These are phyloP conservation scores for Heliangelus exortis DNA, from an alignment of 2,797 vertebrate species.

Conservation along the genomic window DNA sequence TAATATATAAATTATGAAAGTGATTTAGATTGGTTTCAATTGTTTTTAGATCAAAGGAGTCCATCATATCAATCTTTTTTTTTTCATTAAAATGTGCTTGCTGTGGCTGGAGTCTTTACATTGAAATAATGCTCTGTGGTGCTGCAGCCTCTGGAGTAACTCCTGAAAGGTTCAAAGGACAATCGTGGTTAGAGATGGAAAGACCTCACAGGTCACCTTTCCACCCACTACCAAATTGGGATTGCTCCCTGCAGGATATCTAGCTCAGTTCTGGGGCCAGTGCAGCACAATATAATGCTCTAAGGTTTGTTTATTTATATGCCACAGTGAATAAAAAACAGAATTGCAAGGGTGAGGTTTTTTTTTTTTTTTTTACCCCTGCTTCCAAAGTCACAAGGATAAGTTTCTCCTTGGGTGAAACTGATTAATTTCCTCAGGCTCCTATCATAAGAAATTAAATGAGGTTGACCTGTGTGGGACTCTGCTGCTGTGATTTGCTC, in stretches of 20 bases:
- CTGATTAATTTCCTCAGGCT: conserved; percentile 36
- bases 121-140: background rate
- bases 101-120: background rate
- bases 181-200: background rate
- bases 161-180: background rate
- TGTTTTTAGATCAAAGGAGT: background rate
- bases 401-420: background rate
- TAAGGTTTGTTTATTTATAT: conserved; percentile 42
- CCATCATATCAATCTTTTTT: background rate
- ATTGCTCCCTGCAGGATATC: background rate
- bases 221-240: background rate
- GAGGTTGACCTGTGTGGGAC: conserved; percentile 20
- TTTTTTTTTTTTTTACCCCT: background rate
- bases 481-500: conserved; percentile 44
- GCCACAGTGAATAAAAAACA: conserved; percentile 4
- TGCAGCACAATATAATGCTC: background rate
- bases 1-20: background rate
- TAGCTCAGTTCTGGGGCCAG: background rate
- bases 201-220: conserved; percentile 7
- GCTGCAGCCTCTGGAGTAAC: background rate
- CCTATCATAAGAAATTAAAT: conserved; percentile 34
- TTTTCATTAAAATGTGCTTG: background rate
- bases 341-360: background rate
- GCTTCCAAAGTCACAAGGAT: background rate
- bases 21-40: background rate